Evolutionary conservation across 2,888 invertebrate species (phyloP).

Genomic region (Chymomyza amoena): DNA sequence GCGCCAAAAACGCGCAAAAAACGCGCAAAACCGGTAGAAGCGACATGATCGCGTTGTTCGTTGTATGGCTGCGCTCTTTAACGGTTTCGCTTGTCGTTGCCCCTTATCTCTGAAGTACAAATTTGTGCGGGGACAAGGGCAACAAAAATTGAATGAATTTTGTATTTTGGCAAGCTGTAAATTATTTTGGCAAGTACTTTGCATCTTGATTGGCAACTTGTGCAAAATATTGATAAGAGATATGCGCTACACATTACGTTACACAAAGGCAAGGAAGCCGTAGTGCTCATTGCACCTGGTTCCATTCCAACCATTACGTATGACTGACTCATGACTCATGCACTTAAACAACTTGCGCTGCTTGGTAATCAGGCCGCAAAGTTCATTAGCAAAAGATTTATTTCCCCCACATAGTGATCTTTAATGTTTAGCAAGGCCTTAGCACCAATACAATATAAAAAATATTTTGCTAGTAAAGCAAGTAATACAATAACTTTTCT

Average conservation of each 20-base stretch:
- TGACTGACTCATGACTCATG: not conserved
- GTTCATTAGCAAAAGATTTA: slow-evolving; percentile 67
- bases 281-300: not conserved
- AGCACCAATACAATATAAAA: slow-evolving; percentile 15
- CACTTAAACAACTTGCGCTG: not conserved
- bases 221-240: not conserved
- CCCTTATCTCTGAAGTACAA: slow-evolving; percentile 46
- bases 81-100: slow-evolving; percentile 30
- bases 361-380: slow-evolving; percentile 59
- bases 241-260: not conserved
- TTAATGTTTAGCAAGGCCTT: slow-evolving; percentile 20
- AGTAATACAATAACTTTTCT: slow-evolving; percentile 62
- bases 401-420: slow-evolving; percentile 22
- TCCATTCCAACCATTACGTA: not conserved
- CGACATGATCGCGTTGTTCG: slow-evolving; percentile 24
- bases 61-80: slow-evolving; percentile 2
- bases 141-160: slow-evolving; percentile 5
- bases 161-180: slow-evolving; percentile 46
- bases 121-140: slow-evolving; percentile 27
- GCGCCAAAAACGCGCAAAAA: too few relatives aligned
- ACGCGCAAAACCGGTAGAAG: slow-evolving; percentile 34
- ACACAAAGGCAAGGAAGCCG: not conserved
- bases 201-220: slow-evolving; percentile 24
- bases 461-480: slow-evolving; percentile 48
- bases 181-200: slow-evolving; percentile 50